Percentiles rank a stretch among this genome's conserved stretches.
These are phyloP conservation scores for Masnerella sp. DNA, from an alignment of 2,888 invertebrate species.

Conservation along the genomic window DNA sequence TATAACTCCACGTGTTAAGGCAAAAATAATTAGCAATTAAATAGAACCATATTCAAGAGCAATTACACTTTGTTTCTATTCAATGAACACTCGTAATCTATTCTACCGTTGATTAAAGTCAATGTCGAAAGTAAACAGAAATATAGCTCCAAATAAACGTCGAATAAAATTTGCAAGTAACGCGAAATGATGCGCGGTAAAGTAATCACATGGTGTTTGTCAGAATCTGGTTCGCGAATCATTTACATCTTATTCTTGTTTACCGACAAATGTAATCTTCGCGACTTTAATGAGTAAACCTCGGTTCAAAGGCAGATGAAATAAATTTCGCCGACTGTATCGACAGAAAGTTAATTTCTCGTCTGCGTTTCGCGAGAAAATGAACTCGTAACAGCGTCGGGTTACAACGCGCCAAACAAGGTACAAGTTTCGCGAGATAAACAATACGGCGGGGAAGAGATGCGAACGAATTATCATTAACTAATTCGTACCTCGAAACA, in stretches of 20 bases:
- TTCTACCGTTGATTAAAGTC: constrained; percentile 22
- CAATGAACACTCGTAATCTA: constrained; percentile 4
- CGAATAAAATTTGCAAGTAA: constrained; percentile 10
- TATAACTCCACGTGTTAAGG: neutral
- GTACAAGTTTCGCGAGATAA: constrained; percentile 20
- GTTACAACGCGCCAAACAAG: constrained; percentile 3
- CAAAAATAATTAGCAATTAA: constrained; percentile 7
- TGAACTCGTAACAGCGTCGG: constrained; percentile 3
- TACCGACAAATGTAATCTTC: constrained; percentile 20
- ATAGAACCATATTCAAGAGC: neutral
- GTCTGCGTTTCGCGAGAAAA: constrained; percentile 12
- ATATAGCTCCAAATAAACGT: constrained; percentile 7
- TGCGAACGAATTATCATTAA: constrained; percentile 19
- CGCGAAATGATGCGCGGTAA: constrained; percentile 27
- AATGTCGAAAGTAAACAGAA: constrained; percentile 18
- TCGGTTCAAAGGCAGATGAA: constrained; percentile 17
- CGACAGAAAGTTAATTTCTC: constrained; percentile 36
- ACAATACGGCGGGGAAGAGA: constrained; percentile 13
- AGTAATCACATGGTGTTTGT: constrained; percentile 25
- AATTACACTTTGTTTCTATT: constrained; percentile 2
- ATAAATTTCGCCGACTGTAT: constrained; percentile 25
- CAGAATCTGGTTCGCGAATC: constrained; percentile 4
- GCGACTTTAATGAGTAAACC: constrained; percentile 36
- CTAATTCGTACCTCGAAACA: constrained; percentile 26
- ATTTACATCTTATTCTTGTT: constrained; percentile 30